Percentiles rank a stretch among this genome's conserved stretches.
Conservation (phyloP, 2,888 invertebrate species). For the Lamproptera curius region DNA sequence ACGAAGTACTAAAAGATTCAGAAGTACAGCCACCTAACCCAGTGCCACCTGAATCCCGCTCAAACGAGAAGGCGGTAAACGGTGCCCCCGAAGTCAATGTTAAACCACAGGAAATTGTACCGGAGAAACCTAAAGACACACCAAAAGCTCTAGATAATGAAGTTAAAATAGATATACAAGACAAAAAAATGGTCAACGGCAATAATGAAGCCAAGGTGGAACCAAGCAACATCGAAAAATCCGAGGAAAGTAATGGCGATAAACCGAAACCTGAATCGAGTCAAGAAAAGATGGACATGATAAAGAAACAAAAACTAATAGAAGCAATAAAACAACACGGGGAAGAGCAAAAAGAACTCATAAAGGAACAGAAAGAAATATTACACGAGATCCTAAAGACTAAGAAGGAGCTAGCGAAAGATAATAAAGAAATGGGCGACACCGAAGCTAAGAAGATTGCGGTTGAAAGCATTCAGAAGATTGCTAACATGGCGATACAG, state of each 20-base stretch:
- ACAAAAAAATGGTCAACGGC: conserved; percentile 40
- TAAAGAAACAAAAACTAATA: conserved; percentile 72
- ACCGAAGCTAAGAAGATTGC: conserved; percentile 70
- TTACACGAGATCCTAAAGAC: conserved; percentile 79
- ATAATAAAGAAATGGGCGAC: conserved; percentile 61
- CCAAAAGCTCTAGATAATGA: conserved; percentile 57
- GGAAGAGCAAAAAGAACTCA: conserved; percentile 81
- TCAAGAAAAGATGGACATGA: conserved; percentile 47
- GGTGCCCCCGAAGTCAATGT: conserved; percentile 36
- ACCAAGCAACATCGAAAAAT: conserved; percentile 30
- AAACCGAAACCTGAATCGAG: conserved; percentile 29
- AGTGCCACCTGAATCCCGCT: conserved; percentile 60
- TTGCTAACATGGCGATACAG: conserved; percentile 67
- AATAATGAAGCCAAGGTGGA: conserved; percentile 23
- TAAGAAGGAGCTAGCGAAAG: conserved; percentile 67
- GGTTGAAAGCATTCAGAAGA: conserved; percentile 71
- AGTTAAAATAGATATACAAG: conserved; percentile 44
- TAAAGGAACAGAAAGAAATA: conserved; percentile 82
- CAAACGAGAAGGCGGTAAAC: conserved; percentile 62
- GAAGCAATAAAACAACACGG: conserved; percentile 83
- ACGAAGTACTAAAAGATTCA: conserved; percentile 51
- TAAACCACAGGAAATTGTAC: conserved; percentile 41
- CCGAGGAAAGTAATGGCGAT: conserved; percentile 32
- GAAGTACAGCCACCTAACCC: conserved; percentile 69
- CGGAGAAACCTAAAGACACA: conserved; percentile 34